Evolutionary conservation across 2,797 vertebrate genomes (phyloP).

Genomic region (Sebastolobus altivelis): DNA sequence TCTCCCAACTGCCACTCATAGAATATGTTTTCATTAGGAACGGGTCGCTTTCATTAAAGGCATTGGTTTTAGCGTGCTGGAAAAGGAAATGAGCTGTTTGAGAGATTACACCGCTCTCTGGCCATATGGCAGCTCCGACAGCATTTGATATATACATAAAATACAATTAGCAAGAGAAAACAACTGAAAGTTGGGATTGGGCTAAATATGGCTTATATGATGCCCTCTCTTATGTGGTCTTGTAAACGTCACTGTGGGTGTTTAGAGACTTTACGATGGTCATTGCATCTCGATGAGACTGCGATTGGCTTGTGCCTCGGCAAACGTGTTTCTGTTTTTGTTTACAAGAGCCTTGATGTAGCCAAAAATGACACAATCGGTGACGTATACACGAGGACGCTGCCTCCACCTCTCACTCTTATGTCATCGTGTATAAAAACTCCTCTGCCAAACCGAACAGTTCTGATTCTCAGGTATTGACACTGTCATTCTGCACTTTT

Average conservation of each 20-base stretch:
- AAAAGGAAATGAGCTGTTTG: slow-evolving; percentile 84
- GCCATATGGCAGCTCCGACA: slow-evolving; percentile 67
- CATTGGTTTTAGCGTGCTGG: slow-evolving; percentile 74
- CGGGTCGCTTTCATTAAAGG: slow-evolving; percentile 79
- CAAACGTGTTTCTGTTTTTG: slow-evolving; percentile 42
- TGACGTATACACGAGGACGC: slow-evolving; percentile 42
- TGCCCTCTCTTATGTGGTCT: slow-evolving; percentile 47
- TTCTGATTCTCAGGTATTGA: background rate
- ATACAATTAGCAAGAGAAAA: slow-evolving; percentile 62
- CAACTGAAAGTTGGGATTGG: slow-evolving; percentile 33
- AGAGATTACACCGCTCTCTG: slow-evolving; percentile 71
- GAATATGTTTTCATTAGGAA: slow-evolving; percentile 83
- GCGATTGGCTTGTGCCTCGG: slow-evolving; percentile 4
- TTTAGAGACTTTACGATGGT: slow-evolving; percentile 50
- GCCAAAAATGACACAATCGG: slow-evolving; percentile 41
- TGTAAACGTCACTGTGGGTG: slow-evolving; percentile 56
- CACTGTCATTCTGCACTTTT: background rate
- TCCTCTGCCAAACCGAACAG: slow-evolving; percentile 10
- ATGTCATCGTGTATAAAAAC: slow-evolving; percentile 23
- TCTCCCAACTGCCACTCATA: slow-evolving; percentile 81
- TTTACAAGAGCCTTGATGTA: slow-evolving; percentile 36
- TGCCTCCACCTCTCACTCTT: slow-evolving; percentile 19
- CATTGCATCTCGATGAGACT: slow-evolving; percentile 42
- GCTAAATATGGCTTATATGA: slow-evolving; percentile 36
- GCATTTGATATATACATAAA: slow-evolving; percentile 61